Evolutionary conservation across 2,888 invertebrate genomes (phyloP), one percentile per base, ranked within the genome.

Genomic region (Rhaphigaster nebulosa): DNA sequence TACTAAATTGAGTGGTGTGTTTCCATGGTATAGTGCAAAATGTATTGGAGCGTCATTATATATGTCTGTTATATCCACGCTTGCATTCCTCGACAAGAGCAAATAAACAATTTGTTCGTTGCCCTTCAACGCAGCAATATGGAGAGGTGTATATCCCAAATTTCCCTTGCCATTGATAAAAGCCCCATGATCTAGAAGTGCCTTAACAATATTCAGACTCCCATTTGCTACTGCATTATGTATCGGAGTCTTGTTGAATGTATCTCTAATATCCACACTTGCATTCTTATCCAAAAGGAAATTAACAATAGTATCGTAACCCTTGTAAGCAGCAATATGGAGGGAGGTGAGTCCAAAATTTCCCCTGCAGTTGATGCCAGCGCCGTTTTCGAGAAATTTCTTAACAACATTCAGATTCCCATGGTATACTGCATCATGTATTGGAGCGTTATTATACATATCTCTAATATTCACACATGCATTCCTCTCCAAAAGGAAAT

Each of bases 291-390:
- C 65, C 65, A 65, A 65, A 2, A 65, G 65, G 1, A 65, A 65
- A 90, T 95, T 95, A 80, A 96, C 97, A 88, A 96, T 95, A 91
- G 95, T 94, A 45, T 95, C 94, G 94, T 98, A 97, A 0, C 96
- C 96, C 93, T 97, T 96, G 94, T 97, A 97, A 80, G 97, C 97
- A 12, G 98, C 98, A 98, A 98, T 98, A 94, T 99, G 98, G 91
- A 99, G 95, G 65, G 98, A 98, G 76, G 98, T 60, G 23, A 23
- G 65, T 20, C 88, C 65, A 56, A 23, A 1, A 6, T 52, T 10
- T 23, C 60, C 88, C 4, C 26, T 88, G 15, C 13, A 26, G 38
- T 88, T 60, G 23, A 88, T 20, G 0, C 23, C 45, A 34, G 52
- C 20, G 18, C 34, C 38, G 23, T 41, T 3, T 4, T 88, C 29